phyloP scores from a whole-genome alignment of 1,140 invertebrate genomes.

The Tetramorium simillimum region DNA sequence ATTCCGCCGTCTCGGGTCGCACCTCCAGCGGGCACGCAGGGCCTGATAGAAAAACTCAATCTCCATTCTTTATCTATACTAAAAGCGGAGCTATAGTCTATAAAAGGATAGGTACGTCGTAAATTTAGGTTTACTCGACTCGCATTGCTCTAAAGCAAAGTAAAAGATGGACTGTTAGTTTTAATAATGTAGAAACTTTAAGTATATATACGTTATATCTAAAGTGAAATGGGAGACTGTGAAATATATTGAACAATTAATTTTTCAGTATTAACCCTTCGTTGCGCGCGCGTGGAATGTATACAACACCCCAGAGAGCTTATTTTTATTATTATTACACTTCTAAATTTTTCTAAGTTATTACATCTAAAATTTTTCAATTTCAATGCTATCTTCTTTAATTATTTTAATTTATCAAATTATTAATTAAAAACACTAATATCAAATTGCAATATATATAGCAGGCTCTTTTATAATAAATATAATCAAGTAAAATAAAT shows the following conservation, averaged over 20 bases:
- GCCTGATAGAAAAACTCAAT: slow-evolving; percentile 5
- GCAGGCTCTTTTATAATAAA: too few species aligned
- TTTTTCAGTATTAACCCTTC: background rate
- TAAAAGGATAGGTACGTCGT: background rate
- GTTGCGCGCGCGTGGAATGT: too few species aligned
- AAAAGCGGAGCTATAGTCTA: background rate
- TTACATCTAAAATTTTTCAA: too few species aligned
- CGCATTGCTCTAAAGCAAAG: background rate
- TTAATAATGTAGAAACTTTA: background rate
- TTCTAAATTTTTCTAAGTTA: too few species aligned
- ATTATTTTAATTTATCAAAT: too few species aligned
- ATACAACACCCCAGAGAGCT: too few species aligned
- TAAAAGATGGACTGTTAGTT: background rate
- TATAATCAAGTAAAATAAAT: too few species aligned
- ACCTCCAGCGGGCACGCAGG: background rate
- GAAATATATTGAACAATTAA: background rate
- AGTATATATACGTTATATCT: background rate
- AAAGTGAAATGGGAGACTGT: background rate
- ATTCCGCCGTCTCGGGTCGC: slow-evolving; percentile 25
- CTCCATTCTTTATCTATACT: background rate
- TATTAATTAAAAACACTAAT: too few species aligned
- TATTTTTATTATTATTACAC: too few species aligned
- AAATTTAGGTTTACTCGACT: background rate
- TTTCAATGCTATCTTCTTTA: too few species aligned
- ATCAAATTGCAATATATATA: too few species aligned